Evolutionary conservation across 2,888 invertebrate species (phyloP).

Genomic region (Strigamia maritima): DNA sequence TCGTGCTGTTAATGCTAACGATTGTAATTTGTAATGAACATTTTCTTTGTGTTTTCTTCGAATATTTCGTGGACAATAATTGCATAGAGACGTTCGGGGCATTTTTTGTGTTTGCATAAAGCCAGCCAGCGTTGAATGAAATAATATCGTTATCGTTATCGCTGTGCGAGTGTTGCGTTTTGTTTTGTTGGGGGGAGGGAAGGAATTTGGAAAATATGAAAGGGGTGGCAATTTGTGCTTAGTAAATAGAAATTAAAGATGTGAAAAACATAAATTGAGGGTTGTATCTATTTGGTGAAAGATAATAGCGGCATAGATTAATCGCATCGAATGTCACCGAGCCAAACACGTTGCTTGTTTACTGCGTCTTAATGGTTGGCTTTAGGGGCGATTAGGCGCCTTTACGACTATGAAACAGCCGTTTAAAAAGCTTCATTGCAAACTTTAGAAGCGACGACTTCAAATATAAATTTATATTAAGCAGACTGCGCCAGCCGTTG

Average conservation of each 20-base stretch:
- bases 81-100: too few relatives aligned
- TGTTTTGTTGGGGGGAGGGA: too few relatives aligned
- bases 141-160: too few relatives aligned
- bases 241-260: neutral
- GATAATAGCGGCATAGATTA: constrained; percentile 18
- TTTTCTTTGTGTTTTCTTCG: too few relatives aligned
- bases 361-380: constrained; percentile 24
- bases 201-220: too few relatives aligned
- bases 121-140: too few relatives aligned
- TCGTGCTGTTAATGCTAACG: too few relatives aligned
- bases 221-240: neutral
- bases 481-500: constrained; percentile 9
- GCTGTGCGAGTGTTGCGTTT: too few relatives aligned
- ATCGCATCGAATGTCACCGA: constrained; percentile 19
- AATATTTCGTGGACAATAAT: too few relatives aligned
- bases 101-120: too few relatives aligned
- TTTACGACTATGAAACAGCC: constrained; percentile 20
- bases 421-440: constrained; percentile 28
- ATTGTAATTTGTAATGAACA: too few relatives aligned
- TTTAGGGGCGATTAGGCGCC: constrained; percentile 15
- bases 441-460: constrained; percentile 24
- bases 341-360: constrained; percentile 17
- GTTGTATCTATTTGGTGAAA: neutral
- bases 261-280: neutral
- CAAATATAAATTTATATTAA: constrained; percentile 29